Base-by-base conservation (phyloP, 2,888 invertebrate genomes). In the Ephialtes manifestator region DNA sequence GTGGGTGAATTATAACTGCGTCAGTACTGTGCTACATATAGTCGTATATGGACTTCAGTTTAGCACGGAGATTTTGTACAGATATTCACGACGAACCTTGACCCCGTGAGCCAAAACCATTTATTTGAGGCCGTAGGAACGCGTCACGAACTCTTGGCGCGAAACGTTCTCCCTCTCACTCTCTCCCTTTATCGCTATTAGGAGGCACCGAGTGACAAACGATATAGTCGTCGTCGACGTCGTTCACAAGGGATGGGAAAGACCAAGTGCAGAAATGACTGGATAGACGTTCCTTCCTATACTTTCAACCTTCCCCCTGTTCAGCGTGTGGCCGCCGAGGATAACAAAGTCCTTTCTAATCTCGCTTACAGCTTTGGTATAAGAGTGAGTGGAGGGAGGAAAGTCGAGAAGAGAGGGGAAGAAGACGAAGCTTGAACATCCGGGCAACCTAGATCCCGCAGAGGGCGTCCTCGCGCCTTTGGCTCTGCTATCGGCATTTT, bases 311-410 rank as follows among this genome's bases (percentile, higher is more conserved):
- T 43, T 35, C 28, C 24, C 24, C 24, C 18, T 43, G 10, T 63
- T 51, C 28, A 20, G 20, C 51, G 15, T 8, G 46, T 35, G 4
- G n/a, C 15, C 63, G 24, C 18, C 4, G 71, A 84, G 71, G 72
- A 84, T 84, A 81, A 84, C 85, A 86, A 78, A 85, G 82, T 85
- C 82, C 83, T 86, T 85, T 77, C 76, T 86, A 86, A 87, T 87
- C 86, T 86, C 81, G 74, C 84, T 86, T 78, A 82, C 80, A 71
- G 77, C 63, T 80, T 85, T 39, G 71, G 63, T 58, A 48, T 60
- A 46, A 39, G 48, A 65, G 31, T 0, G 10, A 35, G 24, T n/a
- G 28, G 48, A 35, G n/a, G 20, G 24, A 35, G 28, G 18, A n/a
- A 58, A 28, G n/a, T 8, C 18, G 51, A 65, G 39, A 55, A 51